Conservation (phyloP, 2,888 invertebrate genomes). For the Andrena hattorfiana region DNA sequence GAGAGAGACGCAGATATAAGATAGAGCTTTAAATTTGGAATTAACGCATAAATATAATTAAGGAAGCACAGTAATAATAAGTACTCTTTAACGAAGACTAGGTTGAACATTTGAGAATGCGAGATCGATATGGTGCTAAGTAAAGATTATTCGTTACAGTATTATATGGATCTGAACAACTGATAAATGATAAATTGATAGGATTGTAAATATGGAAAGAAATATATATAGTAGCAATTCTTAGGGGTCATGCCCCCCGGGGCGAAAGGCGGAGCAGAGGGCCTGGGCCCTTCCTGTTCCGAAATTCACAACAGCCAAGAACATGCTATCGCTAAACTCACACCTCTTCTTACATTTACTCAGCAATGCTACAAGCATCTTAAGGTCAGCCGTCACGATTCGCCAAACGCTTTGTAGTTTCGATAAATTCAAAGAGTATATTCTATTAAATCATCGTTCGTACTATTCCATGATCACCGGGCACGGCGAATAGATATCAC, state of each 20-base stretch:
- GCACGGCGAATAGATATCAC: constrained; percentile 58
- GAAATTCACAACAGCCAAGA: constrained; percentile 81
- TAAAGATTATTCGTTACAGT: constrained; percentile 64
- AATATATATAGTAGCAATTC: constrained; percentile 66
- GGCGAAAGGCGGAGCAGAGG: constrained; percentile 82
- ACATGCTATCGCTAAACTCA: constrained; percentile 72
- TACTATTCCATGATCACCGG: constrained; percentile 39
- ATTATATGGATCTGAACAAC: constrained; percentile 63
- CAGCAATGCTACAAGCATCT: constrained; percentile 84
- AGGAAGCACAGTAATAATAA: constrained; percentile 33
- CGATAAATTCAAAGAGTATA: constrained; percentile 35
- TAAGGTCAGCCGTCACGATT: constrained; percentile 80
- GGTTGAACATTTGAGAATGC: constrained; percentile 38
- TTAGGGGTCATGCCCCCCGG: constrained; percentile 83
- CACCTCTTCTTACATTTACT: constrained; percentile 74
- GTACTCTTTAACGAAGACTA: constrained; percentile 35
- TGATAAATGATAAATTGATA: constrained; percentile 61
- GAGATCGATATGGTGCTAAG: constrained; percentile 54
- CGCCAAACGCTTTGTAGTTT: constrained; percentile 62
- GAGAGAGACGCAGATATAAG: constrained; percentile 11
- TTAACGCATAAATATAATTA: constrained; percentile 45
- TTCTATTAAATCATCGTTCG: constrained; percentile 22
- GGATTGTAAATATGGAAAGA: constrained; percentile 69
- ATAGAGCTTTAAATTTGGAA: constrained; percentile 44
- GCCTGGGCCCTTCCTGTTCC: constrained; percentile 82